phyloP scores from a whole-genome alignment of 2,888 invertebrate genomes.

The Drosophila rubida region DNA sequence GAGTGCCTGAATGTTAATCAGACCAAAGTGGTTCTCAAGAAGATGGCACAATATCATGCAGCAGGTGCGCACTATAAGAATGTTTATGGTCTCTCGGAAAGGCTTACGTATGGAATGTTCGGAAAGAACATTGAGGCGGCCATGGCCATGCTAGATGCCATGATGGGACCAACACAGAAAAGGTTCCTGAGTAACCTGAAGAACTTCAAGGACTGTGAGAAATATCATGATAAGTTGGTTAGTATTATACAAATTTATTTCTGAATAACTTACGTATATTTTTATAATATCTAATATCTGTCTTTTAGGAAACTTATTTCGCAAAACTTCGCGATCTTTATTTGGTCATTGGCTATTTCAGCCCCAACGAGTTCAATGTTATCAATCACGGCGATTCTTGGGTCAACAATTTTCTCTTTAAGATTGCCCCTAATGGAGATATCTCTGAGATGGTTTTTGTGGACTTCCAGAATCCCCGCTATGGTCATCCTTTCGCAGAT shows the following conservation, averaged over 20 bases:
- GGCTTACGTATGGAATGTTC: slow-evolving; percentile 33
- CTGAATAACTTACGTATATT: too few species aligned
- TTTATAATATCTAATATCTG: background rate
- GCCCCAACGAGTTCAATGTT: slow-evolving; percentile 71
- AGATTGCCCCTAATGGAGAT: slow-evolving; percentile 61
- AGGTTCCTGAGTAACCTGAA: slow-evolving; percentile 49
- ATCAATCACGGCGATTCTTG: slow-evolving; percentile 81
- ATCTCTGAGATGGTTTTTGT: slow-evolving; percentile 74
- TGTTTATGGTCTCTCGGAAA: slow-evolving; percentile 49
- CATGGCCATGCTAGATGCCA: slow-evolving; percentile 21
- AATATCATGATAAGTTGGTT: slow-evolving; percentile 69
- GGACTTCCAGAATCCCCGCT: slow-evolving; percentile 80
- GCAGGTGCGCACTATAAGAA: slow-evolving; percentile 70
- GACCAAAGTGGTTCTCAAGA: slow-evolving; percentile 70
- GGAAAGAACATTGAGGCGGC: slow-evolving; percentile 21
- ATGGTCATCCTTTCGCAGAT: slow-evolving; percentile 73
- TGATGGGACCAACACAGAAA: slow-evolving; percentile 26
- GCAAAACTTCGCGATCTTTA: slow-evolving; percentile 29
- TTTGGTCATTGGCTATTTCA: background rate
- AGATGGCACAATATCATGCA: slow-evolving; percentile 83
- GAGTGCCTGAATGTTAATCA: slow-evolving; percentile 78
- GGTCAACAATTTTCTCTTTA: slow-evolving; percentile 81
- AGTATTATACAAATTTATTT: slow-evolving; percentile 2
- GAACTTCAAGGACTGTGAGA: slow-evolving; percentile 48
- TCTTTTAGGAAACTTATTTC: slow-evolving; percentile 53